Base-by-base conservation (phyloP, 2,797 vertebrate species). In the Sebastes vulpes region DNA sequence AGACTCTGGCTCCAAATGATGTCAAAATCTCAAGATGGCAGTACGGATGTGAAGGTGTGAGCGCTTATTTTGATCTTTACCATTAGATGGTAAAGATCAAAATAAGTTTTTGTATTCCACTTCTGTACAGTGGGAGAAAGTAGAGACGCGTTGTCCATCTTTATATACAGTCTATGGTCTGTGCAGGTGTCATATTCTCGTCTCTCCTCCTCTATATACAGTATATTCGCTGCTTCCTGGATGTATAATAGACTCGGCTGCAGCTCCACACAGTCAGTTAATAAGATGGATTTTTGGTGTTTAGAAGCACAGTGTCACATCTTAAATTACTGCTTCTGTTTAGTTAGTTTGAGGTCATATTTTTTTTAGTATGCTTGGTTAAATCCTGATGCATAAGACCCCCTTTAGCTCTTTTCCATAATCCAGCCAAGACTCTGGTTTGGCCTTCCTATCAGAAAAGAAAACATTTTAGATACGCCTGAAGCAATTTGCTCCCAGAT, bases 341-440 rank as follows among this genome's bases (percentile, higher is more conserved):
- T 31, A 68, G n/a, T 70, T 75, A 70, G 20, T 71, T 73, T 70
- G 26, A 79, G 46, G 42, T 78, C 38, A 69, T 72, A 59, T 57
- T 83, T 82, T 1, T 57, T 23, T 46, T 46, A 46, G 5, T 18
- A 31, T 64, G 26, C 35, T 72, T 68, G 14, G 12, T 67, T 65
- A 58, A 85, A 28, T 60, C 35, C 23, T 48, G 35, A 79, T 65
- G 16, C 53, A 58, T 18, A 10, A 32, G n/a, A 53, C 14, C 25
- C 54, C 60, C 68, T 77, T 65, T 9, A 70, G 63, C n/a, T 20
- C 1, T 68, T 20, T 61, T 10, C 5, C 6, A 68, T 67, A 69
- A 86, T 67, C 56, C 60, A 65, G 9, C n/a, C 20, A 65, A 67
- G 25, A 42, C 60, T 66, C 16, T 76, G 23, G 38, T 72, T 71